Conservation (phyloP, 2,797 vertebrate genomes). For the Chloroceryle inda region DNA sequence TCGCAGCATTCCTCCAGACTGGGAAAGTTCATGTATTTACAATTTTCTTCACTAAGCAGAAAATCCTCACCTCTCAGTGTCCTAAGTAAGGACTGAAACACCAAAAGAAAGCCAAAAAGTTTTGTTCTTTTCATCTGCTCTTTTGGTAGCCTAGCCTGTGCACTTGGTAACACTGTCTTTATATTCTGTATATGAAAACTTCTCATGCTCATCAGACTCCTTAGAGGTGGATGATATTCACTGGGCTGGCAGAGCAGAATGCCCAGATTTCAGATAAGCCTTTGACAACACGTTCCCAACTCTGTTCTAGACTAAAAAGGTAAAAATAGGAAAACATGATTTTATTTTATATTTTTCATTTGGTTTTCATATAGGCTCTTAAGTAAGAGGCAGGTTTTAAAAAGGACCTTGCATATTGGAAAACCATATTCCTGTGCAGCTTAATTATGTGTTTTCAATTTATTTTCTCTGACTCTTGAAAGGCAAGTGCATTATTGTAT, state of each 20-base stretch:
- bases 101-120: not conserved
- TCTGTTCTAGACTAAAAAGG: not conserved
- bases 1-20: not conserved
- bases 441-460: conserved; percentile 28
- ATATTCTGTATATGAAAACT: not conserved
- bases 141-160: not conserved
- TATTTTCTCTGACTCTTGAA: not conserved
- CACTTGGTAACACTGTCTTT: not conserved
- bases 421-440: not conserved
- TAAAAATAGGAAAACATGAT: not conserved
- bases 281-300: not conserved
- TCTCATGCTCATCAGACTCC: not conserved
- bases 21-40: not conserved
- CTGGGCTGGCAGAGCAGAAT: not conserved
- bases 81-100: not conserved
- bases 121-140: not conserved
- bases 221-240: not conserved
- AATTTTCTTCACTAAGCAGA: not conserved
- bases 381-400: not conserved
- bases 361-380: not conserved
- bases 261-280: not conserved
- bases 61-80: not conserved
- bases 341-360: not conserved
- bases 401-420: not conserved
- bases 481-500: not conserved